phyloP scores from a whole-genome alignment of 1,140 invertebrate genomes.

The Dinoponera quadriceps region DNA sequence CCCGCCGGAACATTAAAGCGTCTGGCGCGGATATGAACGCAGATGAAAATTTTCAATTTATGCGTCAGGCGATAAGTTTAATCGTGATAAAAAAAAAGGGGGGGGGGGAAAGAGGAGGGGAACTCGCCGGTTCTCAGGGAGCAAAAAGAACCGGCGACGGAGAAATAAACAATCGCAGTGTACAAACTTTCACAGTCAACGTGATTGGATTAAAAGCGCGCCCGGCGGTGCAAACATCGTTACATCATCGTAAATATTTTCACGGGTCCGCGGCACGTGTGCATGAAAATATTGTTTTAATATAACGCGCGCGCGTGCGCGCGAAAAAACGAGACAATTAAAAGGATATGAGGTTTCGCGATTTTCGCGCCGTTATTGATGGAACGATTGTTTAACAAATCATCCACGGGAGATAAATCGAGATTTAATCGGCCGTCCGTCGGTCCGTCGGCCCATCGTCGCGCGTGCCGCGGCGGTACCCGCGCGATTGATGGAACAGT shows the following conservation, averaged over 20 bases:
- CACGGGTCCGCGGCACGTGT: neutral
- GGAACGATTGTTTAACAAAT: conserved; percentile 35
- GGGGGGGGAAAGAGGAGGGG: too few relatives aligned
- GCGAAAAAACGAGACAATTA: conserved; percentile 1
- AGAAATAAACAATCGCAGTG: conserved; percentile 10
- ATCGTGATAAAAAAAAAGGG: too few relatives aligned
- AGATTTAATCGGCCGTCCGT: conserved; percentile 28
- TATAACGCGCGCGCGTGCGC: too few relatives aligned
- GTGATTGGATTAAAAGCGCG: neutral
- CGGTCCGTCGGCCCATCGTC: neutral
- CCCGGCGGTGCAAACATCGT: neutral
- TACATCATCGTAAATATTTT: conserved; percentile 14
- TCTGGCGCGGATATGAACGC: neutral
- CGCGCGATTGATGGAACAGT: conserved; percentile 45
- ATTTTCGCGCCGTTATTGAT: conserved; percentile 1
- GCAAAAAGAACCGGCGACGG: neutral
- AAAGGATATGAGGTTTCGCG: neutral
- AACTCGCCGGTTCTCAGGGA: too few relatives aligned
- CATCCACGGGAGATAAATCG: conserved; percentile 19
- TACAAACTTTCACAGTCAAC: neutral
- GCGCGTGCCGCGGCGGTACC: neutral
- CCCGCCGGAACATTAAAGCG: conserved; percentile 7
- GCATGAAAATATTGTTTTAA: conserved; percentile 15
- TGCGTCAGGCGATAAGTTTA: neutral
- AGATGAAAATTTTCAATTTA: conserved; percentile 18